Conservation (phyloP, 2,797 vertebrate species). For the Avahi laniger region DNA sequence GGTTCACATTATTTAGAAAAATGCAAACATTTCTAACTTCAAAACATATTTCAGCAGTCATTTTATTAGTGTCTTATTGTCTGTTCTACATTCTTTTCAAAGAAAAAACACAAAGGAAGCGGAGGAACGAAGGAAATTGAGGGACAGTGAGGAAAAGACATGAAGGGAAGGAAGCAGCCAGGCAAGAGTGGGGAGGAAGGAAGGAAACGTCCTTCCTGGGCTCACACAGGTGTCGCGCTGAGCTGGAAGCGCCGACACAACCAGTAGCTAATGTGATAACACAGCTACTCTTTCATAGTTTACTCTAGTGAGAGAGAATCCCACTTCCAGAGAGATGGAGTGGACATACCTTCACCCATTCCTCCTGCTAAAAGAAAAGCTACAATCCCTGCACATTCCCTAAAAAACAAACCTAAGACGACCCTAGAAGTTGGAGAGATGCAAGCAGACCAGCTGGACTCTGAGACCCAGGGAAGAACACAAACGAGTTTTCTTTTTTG, state of each 20-base stretch:
- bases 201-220: neutral
- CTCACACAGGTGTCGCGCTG: accelerated
- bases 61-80: neutral
- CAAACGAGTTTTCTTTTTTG: neutral
- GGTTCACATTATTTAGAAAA: neutral
- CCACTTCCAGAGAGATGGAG: neutral
- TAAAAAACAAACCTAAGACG: neutral
- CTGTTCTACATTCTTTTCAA: neutral
- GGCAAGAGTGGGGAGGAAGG: neutral
- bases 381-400: neutral
- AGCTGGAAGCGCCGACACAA: accelerated
- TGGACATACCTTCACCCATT: no score
- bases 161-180: neutral
- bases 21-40: neutral
- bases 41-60: neutral
- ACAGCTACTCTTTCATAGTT: neutral
- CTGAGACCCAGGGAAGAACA: neutral
- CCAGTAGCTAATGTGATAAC: no score
- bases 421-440: neutral
- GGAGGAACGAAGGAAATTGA: neutral
- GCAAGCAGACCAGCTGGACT: neutral
- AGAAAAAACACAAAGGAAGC: neutral
- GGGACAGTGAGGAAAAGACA: neutral
- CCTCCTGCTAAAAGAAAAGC: neutral
- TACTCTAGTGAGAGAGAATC: neutral